Conservation (phyloP, 1,140 invertebrate genomes). For the Triops longicaudatus region DNA sequence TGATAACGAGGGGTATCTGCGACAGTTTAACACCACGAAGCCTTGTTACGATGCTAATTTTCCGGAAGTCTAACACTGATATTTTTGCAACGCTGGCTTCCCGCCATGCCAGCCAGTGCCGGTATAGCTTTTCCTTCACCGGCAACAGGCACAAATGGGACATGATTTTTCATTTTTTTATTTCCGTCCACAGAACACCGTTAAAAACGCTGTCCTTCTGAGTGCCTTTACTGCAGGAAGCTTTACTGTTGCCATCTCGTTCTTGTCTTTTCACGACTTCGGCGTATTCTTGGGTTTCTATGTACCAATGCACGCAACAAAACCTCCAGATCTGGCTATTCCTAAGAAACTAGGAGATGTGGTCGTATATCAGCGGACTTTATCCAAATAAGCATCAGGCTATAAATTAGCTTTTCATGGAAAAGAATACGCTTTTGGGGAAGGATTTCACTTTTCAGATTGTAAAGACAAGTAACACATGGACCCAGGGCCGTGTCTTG, state of each 20-base stretch:
- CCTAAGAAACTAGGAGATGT: not conserved
- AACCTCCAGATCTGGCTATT: too few species aligned
- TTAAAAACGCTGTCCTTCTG: not conserved
- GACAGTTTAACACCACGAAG: not conserved
- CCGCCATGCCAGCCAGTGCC: not conserved
- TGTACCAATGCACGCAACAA: too few species aligned
- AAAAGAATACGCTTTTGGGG: too few species aligned
- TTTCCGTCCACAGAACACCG: not conserved
- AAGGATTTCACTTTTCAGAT: too few species aligned
- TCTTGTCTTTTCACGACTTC: not conserved
- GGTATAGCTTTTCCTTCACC: not conserved
- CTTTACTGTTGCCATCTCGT: not conserved
- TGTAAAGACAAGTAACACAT: too few species aligned
- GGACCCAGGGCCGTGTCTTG: not conserved
- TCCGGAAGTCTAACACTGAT: not conserved
- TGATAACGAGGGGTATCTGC: not conserved
- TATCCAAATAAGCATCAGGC: slow-evolving; percentile 12
- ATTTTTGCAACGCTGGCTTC: not conserved
- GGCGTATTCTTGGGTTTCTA: not conserved
- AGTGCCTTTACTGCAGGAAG: not conserved
- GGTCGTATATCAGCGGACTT: slow-evolving; percentile 10
- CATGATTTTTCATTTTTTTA: not conserved
- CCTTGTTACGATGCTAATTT: not conserved
- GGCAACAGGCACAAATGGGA: slow-evolving; percentile 9
- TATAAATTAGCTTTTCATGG: not conserved